phyloP scores from a whole-genome alignment of 2,113 vertebrate species.

The Acanthochromis polyacanthus region DNA sequence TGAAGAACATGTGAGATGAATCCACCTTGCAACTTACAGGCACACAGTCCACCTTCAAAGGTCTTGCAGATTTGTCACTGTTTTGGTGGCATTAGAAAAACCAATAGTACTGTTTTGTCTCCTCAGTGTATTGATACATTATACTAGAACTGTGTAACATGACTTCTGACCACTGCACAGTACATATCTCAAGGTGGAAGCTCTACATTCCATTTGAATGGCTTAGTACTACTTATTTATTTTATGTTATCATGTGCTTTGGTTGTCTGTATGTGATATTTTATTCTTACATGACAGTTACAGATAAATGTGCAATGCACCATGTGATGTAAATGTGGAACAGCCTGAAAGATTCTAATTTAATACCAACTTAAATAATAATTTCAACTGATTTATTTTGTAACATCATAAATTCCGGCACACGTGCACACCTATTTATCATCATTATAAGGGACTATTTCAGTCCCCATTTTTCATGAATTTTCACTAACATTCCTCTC shows the following conservation, averaged over 20 bases:
- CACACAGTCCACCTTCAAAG: neutral
- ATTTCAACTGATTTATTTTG: neutral
- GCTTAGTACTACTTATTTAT: neutral
- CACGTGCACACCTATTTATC: neutral
- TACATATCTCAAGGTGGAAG: neutral
- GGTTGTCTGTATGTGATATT: neutral
- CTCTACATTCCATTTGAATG: neutral
- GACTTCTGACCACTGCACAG: neutral
- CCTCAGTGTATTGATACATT: neutral
- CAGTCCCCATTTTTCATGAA: neutral
- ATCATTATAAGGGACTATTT: neutral
- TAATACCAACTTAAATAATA: neutral
- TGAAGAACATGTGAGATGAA: too few relatives aligned
- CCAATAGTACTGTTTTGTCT: neutral
- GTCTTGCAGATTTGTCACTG: neutral
- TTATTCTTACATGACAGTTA: neutral
- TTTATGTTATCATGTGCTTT: neutral
- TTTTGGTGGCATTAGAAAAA: neutral
- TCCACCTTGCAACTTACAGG: too few relatives aligned
- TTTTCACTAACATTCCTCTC: slow-evolving; percentile 16
- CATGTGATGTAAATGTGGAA: neutral
- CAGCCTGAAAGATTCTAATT: neutral
- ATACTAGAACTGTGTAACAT: neutral
- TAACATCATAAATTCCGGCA: neutral
- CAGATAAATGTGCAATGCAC: neutral